Percentiles rank a stretch among this genome's conserved stretches.
These are phyloP conservation scores for Pachydiplax longipennis DNA, from an alignment of 2,888 invertebrate species.

Conservation along the genomic window DNA sequence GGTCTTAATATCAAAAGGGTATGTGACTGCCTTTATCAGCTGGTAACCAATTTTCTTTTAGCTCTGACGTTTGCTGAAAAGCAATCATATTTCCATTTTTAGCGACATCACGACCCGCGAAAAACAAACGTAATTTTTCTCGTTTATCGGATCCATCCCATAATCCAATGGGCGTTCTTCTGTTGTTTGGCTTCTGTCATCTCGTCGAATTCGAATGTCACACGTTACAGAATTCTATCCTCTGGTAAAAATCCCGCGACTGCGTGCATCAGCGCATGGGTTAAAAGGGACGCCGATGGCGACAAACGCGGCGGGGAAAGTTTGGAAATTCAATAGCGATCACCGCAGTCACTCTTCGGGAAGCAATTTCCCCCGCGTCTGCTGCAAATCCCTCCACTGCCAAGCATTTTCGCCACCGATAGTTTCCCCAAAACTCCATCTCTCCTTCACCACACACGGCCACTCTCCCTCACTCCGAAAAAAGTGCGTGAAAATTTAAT, in stretches of 20 bases:
- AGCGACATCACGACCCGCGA: too few species aligned
- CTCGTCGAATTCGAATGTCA: neutral
- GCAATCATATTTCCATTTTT: too few species aligned
- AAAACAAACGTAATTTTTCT: too few species aligned
- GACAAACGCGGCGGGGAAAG: neutral
- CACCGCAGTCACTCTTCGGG: neutral
- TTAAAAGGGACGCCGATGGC: neutral
- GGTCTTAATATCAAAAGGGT: too few species aligned
- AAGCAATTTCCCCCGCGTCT: conserved; percentile 2
- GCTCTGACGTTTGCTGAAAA: too few species aligned
- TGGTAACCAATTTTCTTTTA: too few species aligned
- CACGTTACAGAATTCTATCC: neutral
- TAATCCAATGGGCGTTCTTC: too few species aligned
- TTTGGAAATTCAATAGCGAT: conserved; percentile 19
- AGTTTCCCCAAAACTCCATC: neutral
- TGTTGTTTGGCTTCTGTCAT: neutral
- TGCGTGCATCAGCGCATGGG: neutral
- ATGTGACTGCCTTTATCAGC: too few species aligned
- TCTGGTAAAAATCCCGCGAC: neutral
- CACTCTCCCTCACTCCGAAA: neutral
- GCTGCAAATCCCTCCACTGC: neutral
- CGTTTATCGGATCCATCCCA: too few species aligned
- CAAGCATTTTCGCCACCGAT: neutral
- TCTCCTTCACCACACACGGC: neutral
- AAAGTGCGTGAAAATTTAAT: conserved; percentile 24